Evolutionary conservation across 35 echinoderm and acorn worm species (phyloP), one percentile per base, ranked within the genome.

Genomic region (Nesometra sesokonis): DNA sequence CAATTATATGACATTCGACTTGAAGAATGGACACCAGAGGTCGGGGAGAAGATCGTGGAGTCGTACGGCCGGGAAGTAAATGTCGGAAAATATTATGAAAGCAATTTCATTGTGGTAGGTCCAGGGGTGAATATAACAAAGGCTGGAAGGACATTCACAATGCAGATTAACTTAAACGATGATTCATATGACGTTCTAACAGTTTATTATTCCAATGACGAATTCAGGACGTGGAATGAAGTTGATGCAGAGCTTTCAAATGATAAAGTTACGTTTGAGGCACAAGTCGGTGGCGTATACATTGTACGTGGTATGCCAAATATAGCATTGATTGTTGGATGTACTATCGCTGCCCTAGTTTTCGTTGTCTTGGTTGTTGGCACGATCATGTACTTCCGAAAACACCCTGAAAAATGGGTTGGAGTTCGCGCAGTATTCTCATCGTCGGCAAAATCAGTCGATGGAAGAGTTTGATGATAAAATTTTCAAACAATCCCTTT

Each of bases 1-100:
- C 92, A 97, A 46, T 52, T 97, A 19, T 90, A 92, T 35, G 89
- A 94, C 84, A 91, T 97, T 77, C 84, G 86, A 32, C 76, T 97
- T 3, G 89, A 94, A 52, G 95, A 91, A 43, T 97, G 95, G 95
- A 77, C 82, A 30, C 80, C 84, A 17, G 87, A 89, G 19, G 86
- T 82, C 11, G 95, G 89, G 23, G 86, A 92, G 35, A 82, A 76
- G 77, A 85, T 52, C 17, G 87, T 94, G 5, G 57, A 46, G 19
- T 36, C 27, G 11, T 47, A 89, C 5, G 90, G 88, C 29, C 82
- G 86, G 4, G 81, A 86, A 30, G 38, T 83, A 5, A 84, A 91
- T 17, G 79, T 94, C 35, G 95, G 95, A 1, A 79, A 91, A 0
- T 52, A 78, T 31, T 93, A 93, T 80, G 89, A 82, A 47, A 97